Evolutionary conservation across 2,113 vertebrate species (phyloP).

Genomic region (Seriola rivoliana): DNA sequence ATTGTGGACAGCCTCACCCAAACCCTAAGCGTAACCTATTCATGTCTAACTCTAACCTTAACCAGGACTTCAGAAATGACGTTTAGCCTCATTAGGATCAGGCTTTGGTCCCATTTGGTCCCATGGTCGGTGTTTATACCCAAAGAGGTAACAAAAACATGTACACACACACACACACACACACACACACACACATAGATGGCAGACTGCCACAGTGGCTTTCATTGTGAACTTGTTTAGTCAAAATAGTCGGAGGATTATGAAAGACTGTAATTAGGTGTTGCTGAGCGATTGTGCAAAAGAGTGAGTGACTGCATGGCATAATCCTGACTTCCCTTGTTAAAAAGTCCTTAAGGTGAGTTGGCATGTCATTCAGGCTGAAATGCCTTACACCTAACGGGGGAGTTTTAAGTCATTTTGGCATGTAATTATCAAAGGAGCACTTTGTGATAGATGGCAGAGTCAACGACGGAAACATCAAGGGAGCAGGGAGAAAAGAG

Average conservation of each 20-base stretch:
- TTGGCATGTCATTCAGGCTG: conserved; percentile 79
- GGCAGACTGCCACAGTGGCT: conserved; percentile 72
- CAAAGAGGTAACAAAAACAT: no score
- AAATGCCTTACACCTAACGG: conserved; percentile 66
- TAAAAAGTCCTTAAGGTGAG: conserved; percentile 82
- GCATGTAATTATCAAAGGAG: conserved; percentile 87
- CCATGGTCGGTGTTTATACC: no score
- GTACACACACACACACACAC: conserved; percentile 13
- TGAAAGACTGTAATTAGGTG: conserved; percentile 82
- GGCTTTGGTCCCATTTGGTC: no score
- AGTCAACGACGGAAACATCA: conserved; percentile 68
- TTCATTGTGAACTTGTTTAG: conserved; percentile 77
- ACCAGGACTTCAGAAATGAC: no score
- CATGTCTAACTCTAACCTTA: no score
- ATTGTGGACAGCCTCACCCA: no score
- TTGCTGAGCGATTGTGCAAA: conserved; percentile 61
- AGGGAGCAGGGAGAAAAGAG: conserved; percentile 56
- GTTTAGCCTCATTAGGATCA: no score
- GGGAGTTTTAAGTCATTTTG: conserved; percentile 84
- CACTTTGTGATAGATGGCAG: conserved; percentile 80
- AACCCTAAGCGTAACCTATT: no score
- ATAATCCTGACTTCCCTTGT: conserved; percentile 72
- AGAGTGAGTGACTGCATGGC: conserved; percentile 63
- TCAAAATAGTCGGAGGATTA: conserved; percentile 78
- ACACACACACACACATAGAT: conserved; percentile 36